Evolutionary conservation across 2,113 vertebrate genomes (phyloP), one percentile per base, ranked within the genome.

Genomic region (Blennius ocellaris): DNA sequence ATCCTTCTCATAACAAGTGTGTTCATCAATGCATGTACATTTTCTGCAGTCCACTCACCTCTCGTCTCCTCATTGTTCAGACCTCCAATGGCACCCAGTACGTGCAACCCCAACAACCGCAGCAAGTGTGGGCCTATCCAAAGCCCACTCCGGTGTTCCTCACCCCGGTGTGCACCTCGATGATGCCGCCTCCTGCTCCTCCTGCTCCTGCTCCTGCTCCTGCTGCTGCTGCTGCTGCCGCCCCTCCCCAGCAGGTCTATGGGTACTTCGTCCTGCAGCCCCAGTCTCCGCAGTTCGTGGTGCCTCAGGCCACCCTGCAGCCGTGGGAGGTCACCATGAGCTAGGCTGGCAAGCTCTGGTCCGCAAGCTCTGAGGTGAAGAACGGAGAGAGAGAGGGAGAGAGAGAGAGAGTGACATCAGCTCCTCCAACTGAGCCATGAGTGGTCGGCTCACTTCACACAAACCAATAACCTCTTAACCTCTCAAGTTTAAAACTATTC

Each of bases 241-340:
- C n/a, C n/a, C n/a, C n/a, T n/a, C 21, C 2, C 21, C 78, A 82
- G 68, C 86, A 78, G 49, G 73, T 93, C 8, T 81, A 93, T 11
- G 83, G 91, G 66, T 94, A 93, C 86, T 94, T 93, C 72, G 65
- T 94, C 41, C 17, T 93, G 45, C 90, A 90, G 1, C 92, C 90
- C 57, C 75, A 78, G 0, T 39, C 88, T 11, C 92, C 92, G 0
- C 93, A 92, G 76, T 95, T 95, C 85, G 90, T 95, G 52, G 9
- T 95, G 50, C 93, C 94, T 41, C 91, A 92, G 17, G 91, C 92
- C 65, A 15, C 87, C 43, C 59, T 93, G 58, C 90, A 92, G 69
- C 80, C 90, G 3, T 93, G 90, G 87, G 89, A 80, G 11, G 59
- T 76, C 3, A 90, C 82, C 63, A 92, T 86, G 62, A 82, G 87